Base-by-base conservation (phyloP, 2,888 invertebrate species). In the Philereme transversata region DNA sequence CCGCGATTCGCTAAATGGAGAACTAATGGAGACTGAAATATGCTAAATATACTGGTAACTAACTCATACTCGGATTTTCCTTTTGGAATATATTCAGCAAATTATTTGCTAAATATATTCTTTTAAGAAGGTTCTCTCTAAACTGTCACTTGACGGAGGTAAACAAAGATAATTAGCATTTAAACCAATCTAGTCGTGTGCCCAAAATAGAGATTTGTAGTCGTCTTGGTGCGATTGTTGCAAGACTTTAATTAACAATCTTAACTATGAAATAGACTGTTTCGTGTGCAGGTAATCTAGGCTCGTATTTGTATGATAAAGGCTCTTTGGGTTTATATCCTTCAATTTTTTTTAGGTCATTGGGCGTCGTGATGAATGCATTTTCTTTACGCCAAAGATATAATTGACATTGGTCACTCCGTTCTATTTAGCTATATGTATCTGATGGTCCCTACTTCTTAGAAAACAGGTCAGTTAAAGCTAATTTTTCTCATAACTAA, bases 21-120 rank as follows among this genome's bases (percentile, higher is more conserved):
- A 67, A 73, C 73, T 76, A 79, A 77, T 77, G 71, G 70, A 73
- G 50, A 51, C 52, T 63, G 62, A 61, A 64, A 63, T 63, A 33
- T 38, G 45, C 10, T 46, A 50, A 45, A 50, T n/a, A 38, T 49
- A 40, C n/a, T n/a, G n/a, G n/a, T n/a, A n/a, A n/a, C n/a, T n/a
- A n/a, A n/a, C 34, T 8, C 6, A 3, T 1, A 22, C 22, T 22
- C n/a, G 4, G 9, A 45, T 0, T 51, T 38, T 38, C 49, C 33
- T 40, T 8, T 40, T 40, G 40, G 40, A 40, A 40, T 22, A 22
- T 22, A 22, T 44, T 44, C 38, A 38, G 38, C 38, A 38, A 8
- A 4, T 38, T 38, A 4, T 5, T 38, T 38, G 8, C 0, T 38
- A 22, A 22, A 22, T 22, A 22, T 22, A 22, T 22, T 22, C 3